Conservation (phyloP, 1,140 invertebrate species). For the Drosophila dunni region DNA sequence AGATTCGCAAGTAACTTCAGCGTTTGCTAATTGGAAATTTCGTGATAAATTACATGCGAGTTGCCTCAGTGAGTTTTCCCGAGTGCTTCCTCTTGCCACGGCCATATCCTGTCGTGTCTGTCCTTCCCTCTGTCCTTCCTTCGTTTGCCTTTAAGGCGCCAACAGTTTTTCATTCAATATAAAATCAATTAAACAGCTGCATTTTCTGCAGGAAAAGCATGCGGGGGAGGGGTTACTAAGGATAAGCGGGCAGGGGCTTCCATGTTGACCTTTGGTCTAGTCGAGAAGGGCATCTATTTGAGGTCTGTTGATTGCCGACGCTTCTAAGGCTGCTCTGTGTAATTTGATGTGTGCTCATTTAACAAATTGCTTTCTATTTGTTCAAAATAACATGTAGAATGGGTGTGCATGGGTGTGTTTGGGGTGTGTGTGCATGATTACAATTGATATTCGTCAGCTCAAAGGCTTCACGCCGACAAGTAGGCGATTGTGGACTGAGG, state of each 20-base stretch:
- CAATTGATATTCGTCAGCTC: slow-evolving; percentile 45
- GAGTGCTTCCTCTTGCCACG: background rate
- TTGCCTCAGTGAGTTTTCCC: background rate
- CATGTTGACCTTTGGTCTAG: slow-evolving; percentile 52
- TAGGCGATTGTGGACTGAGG: slow-evolving; percentile 18
- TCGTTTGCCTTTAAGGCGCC: slow-evolving; percentile 24
- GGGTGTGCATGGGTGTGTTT: background rate
- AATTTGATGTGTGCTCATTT: slow-evolving; percentile 39
- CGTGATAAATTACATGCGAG: slow-evolving; percentile 34
- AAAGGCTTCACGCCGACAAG: slow-evolving; percentile 45
- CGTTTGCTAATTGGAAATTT: slow-evolving; percentile 61
- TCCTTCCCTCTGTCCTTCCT: background rate
- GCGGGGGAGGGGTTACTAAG: background rate
- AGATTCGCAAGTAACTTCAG: slow-evolving; percentile 47
- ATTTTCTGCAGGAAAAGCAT: slow-evolving; percentile 24
- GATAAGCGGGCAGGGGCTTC: background rate
- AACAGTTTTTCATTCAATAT: slow-evolving; percentile 38
- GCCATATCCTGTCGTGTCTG: background rate
- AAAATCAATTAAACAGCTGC: slow-evolving; percentile 70
- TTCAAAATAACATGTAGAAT: background rate
- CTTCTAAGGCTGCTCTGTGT: slow-evolving; percentile 57
- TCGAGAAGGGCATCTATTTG: background rate
- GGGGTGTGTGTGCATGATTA: slow-evolving; percentile 19
- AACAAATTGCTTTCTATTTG: slow-evolving; percentile 38
- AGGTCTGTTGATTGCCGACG: slow-evolving; percentile 26